phyloP scores from a whole-genome alignment of 1,140 invertebrate genomes.

The Delia radicum region DNA sequence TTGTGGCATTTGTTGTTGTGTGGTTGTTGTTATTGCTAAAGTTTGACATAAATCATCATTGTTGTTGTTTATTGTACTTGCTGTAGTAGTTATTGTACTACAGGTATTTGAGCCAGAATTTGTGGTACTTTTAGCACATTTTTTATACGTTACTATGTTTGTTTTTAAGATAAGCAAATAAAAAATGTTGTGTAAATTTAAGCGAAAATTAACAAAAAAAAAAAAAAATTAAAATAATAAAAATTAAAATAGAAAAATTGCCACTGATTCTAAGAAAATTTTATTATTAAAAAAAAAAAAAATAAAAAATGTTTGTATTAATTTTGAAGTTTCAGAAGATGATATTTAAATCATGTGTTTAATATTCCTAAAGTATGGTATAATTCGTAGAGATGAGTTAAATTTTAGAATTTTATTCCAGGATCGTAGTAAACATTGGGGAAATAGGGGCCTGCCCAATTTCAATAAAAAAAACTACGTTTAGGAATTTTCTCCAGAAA shows the following conservation, averaged over 20 bases:
- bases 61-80: constrained; percentile 20
- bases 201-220: constrained; percentile 17
- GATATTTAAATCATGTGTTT: too few species aligned
- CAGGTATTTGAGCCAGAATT: background rate
- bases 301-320: too few species aligned
- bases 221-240: too few species aligned
- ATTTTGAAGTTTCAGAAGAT: too few species aligned
- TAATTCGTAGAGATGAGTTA: too few species aligned
- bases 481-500: too few species aligned
- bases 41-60: constrained; percentile 11
- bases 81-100: background rate
- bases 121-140: constrained; percentile 11
- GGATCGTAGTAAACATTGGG: too few species aligned
- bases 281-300: constrained; percentile 6
- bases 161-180: background rate
- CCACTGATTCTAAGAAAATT: background rate
- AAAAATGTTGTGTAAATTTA: constrained; percentile 11
- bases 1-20: constrained; percentile 1
- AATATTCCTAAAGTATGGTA: too few species aligned
- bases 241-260: too few species aligned
- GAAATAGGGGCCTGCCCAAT: too few species aligned
- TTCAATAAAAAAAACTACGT: too few species aligned
- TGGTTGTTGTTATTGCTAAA: constrained; percentile 25
- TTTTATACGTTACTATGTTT: constrained; percentile 1
- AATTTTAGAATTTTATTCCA: too few species aligned